Base-by-base conservation (phyloP, 2,113 vertebrate genomes). In the Bombycilla garrulus region DNA sequence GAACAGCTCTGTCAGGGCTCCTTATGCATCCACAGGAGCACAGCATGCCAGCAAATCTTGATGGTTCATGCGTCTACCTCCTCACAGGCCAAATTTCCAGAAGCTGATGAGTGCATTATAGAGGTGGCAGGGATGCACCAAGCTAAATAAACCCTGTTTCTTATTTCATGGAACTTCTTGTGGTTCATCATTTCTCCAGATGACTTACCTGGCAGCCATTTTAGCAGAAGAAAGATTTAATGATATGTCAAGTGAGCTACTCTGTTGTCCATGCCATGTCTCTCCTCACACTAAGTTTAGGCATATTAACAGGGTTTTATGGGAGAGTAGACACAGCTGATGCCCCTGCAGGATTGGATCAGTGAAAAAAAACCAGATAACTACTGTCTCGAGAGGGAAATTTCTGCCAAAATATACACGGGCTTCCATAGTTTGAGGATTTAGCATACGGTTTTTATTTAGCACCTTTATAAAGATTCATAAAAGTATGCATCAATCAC, bases 291-390 rank as follows among this genome's bases (percentile, higher is more conserved):
- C 48, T 24, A 17, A 13, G 48, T 83, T 81, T 72, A 81, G 61
- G 44, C 31, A 86, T 25, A 69, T 88, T 95, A 86, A 44, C 36
- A 31, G 44, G 15, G 47, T 66, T 22, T 44, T 83, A 33, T 71
- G 92, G 85, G 53, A 84, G 74, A 64, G 38, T 65, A 93, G 62
- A 35, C 53, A 72, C 93, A 93, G 93, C 72, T 92, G 93, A 90
- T 95, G 82, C 60, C 61, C 80, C n/a, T 35, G 40, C 23, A 71
- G 44, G 74, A 70, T 9, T 78, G 33, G 47, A 48, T 78, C 54
- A 60, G 38, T 67, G 85, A 29, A 79, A 89, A 81, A 42, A 42
- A 87, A 87, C 28, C 25, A 88, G 87, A 78, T 78, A 92, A 71
- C 54, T 78, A 31, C 24, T 61, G 12, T 90, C 88, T 93, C 92